phyloP scores from a whole-genome alignment of 2,888 invertebrate genomes.

The Criorhina ranunculi region DNA sequence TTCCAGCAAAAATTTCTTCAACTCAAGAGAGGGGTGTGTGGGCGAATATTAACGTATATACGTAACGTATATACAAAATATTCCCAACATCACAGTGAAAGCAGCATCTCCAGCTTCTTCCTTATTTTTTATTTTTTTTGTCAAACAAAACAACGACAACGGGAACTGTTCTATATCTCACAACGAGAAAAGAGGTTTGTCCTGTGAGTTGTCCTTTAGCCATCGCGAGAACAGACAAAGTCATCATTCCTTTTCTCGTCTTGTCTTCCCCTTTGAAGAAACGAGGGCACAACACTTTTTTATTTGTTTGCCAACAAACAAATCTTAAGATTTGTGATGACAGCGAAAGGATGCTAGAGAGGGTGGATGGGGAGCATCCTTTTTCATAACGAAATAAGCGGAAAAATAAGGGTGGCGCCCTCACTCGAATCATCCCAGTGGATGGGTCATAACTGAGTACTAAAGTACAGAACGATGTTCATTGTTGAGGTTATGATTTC shows the following conservation, averaged over 20 bases:
- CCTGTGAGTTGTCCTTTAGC: constrained; percentile 71
- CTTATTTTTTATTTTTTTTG: constrained; percentile 24
- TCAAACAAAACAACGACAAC: constrained; percentile 11
- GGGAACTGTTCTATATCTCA: constrained; percentile 23
- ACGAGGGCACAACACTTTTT: constrained; percentile 71
- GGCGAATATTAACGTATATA: constrained; percentile 14
- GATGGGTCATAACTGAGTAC: constrained; percentile 22
- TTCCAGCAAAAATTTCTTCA: constrained; percentile 60
- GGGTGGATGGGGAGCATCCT: constrained; percentile 18
- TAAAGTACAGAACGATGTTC: constrained; percentile 72
- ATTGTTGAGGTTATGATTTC: constrained; percentile 74
- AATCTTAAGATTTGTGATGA: constrained; percentile 74
- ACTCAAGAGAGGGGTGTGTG: constrained; percentile 5
- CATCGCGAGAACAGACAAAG: constrained; percentile 54
- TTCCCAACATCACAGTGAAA: constrained; percentile 58
- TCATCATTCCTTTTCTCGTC: constrained; percentile 68
- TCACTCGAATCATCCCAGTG: neutral
- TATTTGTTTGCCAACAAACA: constrained; percentile 74
- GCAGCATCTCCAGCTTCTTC: constrained; percentile 38
- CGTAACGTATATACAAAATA: constrained; percentile 53
- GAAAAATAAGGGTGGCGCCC: constrained; percentile 45
- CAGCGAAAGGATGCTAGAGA: constrained; percentile 66
- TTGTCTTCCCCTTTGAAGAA: constrained; percentile 65
- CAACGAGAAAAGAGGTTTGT: constrained; percentile 34
- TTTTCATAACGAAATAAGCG: constrained; percentile 47